Conservation (phyloP, 2,797 vertebrate species). For the Alosa sapidissima region DNA sequence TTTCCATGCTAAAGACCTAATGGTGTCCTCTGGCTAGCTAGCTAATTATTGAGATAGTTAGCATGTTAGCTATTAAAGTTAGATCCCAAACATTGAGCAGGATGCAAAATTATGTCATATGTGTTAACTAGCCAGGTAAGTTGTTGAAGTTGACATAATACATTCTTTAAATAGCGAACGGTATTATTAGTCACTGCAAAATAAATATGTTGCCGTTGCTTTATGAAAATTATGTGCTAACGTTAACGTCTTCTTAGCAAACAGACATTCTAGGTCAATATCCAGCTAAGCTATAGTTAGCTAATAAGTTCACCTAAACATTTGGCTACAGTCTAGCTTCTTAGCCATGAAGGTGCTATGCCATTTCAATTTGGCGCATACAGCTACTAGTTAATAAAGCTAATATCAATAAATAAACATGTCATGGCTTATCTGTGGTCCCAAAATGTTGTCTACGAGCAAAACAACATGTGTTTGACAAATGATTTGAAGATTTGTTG, state of each 20-base stretch:
- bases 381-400: not conserved
- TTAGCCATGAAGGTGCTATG: not conserved
- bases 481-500: not conserved
- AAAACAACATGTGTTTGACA: not conserved
- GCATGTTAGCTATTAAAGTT: not conserved
- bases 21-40: not conserved
- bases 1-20: constrained; percentile 6
- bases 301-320: constrained; percentile 17
- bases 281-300: not conserved
- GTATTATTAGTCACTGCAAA: not conserved
- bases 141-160: not conserved
- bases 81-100: not conserved
- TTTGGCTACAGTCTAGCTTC: not conserved
- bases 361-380: not conserved
- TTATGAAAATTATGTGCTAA: not conserved
- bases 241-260: not conserved
- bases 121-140: not conserved
- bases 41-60: not conserved
- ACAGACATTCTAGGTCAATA: not conserved
- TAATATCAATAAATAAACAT: not conserved
- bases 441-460: not conserved
- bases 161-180: not conserved
- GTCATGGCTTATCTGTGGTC: not conserved
- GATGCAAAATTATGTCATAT: not conserved
- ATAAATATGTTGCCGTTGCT: not conserved